These are phyloP conservation scores for Apomyelois bistriatella DNA, from an alignment of 2,888 invertebrate genomes.

Conservation along the genomic window DNA sequence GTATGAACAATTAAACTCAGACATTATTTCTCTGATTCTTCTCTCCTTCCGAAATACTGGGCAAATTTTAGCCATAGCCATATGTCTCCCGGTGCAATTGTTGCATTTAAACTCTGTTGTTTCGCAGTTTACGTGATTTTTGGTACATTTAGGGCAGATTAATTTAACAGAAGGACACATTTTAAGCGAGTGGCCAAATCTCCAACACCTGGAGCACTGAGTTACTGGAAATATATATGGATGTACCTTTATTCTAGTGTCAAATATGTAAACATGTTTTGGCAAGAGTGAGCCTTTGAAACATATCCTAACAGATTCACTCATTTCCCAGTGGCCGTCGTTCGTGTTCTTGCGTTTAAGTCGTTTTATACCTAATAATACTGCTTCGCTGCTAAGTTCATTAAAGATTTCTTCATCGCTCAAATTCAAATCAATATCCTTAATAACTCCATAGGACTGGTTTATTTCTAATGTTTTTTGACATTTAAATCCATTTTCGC, in stretches of 20 bases:
- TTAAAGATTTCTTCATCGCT: not conserved
- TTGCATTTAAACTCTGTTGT: conserved; percentile 18
- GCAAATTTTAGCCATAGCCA: conserved; percentile 20
- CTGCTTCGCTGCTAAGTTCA: not conserved
- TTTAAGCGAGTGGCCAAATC: not conserved
- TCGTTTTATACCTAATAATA: not conserved
- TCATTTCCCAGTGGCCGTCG: not conserved
- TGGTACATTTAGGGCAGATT: conserved; percentile 6
- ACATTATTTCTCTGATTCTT: conserved; percentile 21
- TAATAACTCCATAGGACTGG: not conserved
- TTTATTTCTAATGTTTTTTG: not conserved
- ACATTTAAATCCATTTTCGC: not conserved
- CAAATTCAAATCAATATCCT: not conserved
- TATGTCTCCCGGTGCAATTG: conserved; percentile 22
- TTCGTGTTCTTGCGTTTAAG: not conserved
- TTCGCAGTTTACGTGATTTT: conserved; percentile 11
- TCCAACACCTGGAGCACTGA: not conserved
- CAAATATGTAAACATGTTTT: not conserved
- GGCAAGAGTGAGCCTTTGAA: not conserved
- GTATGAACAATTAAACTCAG: conserved; percentile 23
- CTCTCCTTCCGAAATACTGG: conserved; percentile 24
- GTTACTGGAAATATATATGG: not conserved
- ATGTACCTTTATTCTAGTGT: not conserved
- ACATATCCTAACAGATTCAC: not conserved
- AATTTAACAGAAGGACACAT: not conserved